Conservation (phyloP, 2,797 vertebrate species). For the Sebastiscus tertius region DNA sequence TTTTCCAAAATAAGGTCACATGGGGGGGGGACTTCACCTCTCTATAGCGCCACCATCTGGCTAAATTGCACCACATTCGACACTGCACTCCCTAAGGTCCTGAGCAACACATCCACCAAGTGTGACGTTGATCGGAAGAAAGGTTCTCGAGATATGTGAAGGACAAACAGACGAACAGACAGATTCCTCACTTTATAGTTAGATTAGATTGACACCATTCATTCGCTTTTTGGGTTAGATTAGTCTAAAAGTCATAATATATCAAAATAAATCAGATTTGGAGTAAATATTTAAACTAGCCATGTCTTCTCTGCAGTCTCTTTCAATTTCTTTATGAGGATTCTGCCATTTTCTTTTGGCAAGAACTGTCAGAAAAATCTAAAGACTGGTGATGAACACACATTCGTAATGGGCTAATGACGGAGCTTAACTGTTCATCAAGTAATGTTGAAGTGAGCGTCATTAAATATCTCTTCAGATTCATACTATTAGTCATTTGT, state of each 20-base stretch:
- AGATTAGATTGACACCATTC: not conserved
- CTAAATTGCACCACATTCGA: not conserved
- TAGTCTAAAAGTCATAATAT: not conserved
- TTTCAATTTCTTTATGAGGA: not conserved
- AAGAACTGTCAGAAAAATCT: slow-evolving; percentile 4
- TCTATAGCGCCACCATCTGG: not conserved
- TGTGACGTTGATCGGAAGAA: not conserved
- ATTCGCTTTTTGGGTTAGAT: not conserved
- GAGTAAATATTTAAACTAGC: not conserved
- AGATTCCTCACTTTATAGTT: not conserved
- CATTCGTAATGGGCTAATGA: slow-evolving; percentile 10
- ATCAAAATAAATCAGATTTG: slow-evolving; percentile 15
- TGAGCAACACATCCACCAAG: not conserved
- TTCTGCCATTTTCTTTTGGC: slow-evolving; percentile 1
- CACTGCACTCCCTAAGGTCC: not conserved
- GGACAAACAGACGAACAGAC: not conserved
- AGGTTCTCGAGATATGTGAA: not conserved
- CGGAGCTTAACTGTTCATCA: slow-evolving; percentile 25
- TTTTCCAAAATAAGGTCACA: not conserved
- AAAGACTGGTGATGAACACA: not conserved
- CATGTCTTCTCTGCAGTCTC: not conserved
- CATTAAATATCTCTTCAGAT: slow-evolving; percentile 23
- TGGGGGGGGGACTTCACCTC: not conserved
- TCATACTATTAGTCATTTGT: slow-evolving; percentile 1
- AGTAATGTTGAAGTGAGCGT: not conserved